These are phyloP conservation scores for Pagetopsis macropterus DNA, from an alignment of 2,797 vertebrate genomes.

Conservation along the genomic window DNA sequence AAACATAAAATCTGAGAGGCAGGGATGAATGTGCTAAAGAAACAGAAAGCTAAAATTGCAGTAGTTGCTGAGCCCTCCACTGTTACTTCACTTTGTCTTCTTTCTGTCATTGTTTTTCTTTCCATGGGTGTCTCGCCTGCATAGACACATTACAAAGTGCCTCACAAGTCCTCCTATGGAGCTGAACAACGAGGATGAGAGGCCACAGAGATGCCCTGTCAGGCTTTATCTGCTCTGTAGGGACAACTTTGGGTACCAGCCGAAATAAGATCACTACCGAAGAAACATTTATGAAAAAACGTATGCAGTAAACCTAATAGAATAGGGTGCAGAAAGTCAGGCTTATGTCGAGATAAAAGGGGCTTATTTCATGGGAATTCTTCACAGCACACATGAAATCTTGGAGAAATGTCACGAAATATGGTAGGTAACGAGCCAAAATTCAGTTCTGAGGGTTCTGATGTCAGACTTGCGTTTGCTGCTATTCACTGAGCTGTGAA, in stretches of 20 bases:
- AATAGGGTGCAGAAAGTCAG: constrained; percentile 36
- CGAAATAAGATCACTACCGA: constrained; percentile 51
- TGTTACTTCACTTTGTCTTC: constrained; percentile 11
- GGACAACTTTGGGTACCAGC: constrained; percentile 25
- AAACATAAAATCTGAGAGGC: constrained; percentile 40
- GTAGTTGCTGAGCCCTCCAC: constrained; percentile 15
- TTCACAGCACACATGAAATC: constrained; percentile 29
- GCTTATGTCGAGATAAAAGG: constrained; percentile 51
- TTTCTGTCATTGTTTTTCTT: neutral
- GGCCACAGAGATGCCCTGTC: constrained; percentile 20
- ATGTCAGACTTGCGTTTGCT: constrained; percentile 25
- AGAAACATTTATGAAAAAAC: constrained; percentile 46
- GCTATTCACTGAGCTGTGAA: neutral
- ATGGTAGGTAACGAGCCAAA: constrained; percentile 24
- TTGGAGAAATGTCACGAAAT: constrained; percentile 38
- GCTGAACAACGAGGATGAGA: constrained; percentile 30
- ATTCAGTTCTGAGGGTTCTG: constrained; percentile 24
- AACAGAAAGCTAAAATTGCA: constrained; percentile 18
- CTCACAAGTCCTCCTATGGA: constrained; percentile 39
- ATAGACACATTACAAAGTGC: constrained; percentile 33
- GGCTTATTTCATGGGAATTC: constrained; percentile 49
- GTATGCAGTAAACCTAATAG: constrained; percentile 40
- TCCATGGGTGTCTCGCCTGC: constrained; percentile 1
- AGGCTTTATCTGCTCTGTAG: constrained; percentile 47
- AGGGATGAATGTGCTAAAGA: constrained; percentile 3